These are phyloP conservation scores for Pristionchus japonicus DNA, from an alignment of 2,888 invertebrate genomes.

Conservation along the genomic window DNA sequence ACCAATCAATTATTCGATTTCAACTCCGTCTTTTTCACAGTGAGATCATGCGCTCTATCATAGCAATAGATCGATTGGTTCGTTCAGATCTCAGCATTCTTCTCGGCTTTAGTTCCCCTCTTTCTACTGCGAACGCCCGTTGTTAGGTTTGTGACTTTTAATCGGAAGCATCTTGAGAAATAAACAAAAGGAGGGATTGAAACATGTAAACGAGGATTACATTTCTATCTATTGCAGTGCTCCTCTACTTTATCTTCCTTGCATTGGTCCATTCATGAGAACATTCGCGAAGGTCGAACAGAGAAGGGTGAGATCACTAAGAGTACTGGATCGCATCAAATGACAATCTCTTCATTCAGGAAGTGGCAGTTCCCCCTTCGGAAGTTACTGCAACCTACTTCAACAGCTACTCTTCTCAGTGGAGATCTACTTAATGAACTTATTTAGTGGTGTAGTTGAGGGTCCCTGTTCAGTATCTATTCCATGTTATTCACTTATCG, in stretches of 20 bases:
- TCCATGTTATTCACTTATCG: too few relatives aligned
- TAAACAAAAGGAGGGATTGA: background rate
- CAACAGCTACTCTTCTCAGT: background rate
- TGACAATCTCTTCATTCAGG: background rate
- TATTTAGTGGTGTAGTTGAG: too few relatives aligned
- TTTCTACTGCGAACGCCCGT: background rate
- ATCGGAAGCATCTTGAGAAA: too few relatives aligned
- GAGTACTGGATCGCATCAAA: background rate
- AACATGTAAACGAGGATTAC: too few relatives aligned
- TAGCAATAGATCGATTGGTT: background rate
- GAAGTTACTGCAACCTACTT: background rate
- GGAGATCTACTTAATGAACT: background rate
- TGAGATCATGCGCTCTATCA: too few relatives aligned
- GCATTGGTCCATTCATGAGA: background rate
- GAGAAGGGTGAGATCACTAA: background rate
- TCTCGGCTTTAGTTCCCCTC: background rate
- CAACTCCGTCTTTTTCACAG: constrained; percentile 8
- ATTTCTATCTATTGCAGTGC: background rate
- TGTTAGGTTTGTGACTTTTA: too few relatives aligned
- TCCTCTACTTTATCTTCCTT: background rate
- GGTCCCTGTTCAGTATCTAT: too few relatives aligned
- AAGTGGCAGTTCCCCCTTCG: background rate
- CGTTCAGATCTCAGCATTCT: constrained; percentile 1
- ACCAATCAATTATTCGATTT: background rate
- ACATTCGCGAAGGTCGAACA: background rate